These are phyloP conservation scores for Drosophila greeni DNA, from an alignment of 2,888 invertebrate species.

Conservation along the genomic window DNA sequence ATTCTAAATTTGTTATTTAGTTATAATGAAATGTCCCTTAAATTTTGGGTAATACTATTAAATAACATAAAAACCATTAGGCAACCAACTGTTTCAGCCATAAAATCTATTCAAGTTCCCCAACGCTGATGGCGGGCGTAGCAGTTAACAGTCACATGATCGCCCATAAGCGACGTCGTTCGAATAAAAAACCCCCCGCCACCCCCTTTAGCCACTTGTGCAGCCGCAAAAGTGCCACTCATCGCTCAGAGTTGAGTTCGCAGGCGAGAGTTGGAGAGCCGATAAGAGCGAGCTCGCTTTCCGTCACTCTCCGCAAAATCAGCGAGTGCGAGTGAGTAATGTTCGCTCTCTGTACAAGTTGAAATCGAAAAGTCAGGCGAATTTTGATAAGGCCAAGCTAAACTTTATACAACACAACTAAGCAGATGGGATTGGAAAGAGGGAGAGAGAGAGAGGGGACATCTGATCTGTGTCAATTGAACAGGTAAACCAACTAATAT, in stretches of 20 bases:
- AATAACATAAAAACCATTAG: not conserved
- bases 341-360: constrained; percentile 21
- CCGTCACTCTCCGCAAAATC: constrained; percentile 12
- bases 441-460: not conserved
- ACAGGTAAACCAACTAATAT: constrained; percentile 13
- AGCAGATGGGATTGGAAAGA: constrained; percentile 1
- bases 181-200: constrained; percentile 15
- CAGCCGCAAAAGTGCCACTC: constrained; percentile 28
- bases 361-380: constrained; percentile 15
- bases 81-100: constrained; percentile 2
- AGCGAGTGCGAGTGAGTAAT: constrained; percentile 5
- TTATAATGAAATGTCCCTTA: not conserved
- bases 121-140: constrained; percentile 47
- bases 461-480: constrained; percentile 24
- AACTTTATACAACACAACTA: constrained; percentile 19
- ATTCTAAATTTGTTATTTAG: not conserved
- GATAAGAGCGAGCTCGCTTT: constrained; percentile 23
- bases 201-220: constrained; percentile 26
- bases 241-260: constrained; percentile 34
- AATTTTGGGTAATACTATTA: no score
- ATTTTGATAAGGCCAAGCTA: constrained; percentile 62
- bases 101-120: constrained; percentile 5
- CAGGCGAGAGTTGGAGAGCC: constrained; percentile 2
- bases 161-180: constrained; percentile 27
- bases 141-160: constrained; percentile 64